These are phyloP conservation scores for Pyrrhosoma nymphula DNA, from an alignment of 2,888 invertebrate species.

Conservation along the genomic window DNA sequence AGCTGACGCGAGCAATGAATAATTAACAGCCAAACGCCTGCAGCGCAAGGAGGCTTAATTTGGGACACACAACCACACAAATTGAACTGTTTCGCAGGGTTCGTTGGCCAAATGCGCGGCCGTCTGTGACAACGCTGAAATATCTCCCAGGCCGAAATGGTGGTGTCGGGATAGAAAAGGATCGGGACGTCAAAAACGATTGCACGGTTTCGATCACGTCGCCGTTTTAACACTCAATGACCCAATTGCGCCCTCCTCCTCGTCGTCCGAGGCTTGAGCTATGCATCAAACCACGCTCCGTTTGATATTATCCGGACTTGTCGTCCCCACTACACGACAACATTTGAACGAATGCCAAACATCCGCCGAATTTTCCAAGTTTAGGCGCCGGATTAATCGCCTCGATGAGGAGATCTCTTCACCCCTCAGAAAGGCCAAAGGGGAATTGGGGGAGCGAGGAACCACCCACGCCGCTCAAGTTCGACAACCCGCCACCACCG, in stretches of 20 bases:
- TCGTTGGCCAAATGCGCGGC: not conserved
- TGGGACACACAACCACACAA: constrained; percentile 4
- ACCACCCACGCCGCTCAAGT: not conserved
- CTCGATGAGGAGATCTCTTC: not conserved
- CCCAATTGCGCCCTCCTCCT: not conserved
- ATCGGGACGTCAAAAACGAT: constrained; percentile 5
- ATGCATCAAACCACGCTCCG: constrained; percentile 7
- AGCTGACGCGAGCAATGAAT: constrained; percentile 10
- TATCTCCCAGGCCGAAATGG: not conserved
- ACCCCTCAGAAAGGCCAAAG: not conserved
- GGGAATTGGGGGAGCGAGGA: not conserved
- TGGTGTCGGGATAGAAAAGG: not conserved
- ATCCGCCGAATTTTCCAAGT: not conserved
- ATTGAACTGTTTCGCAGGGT: not conserved
- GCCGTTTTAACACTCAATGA: not conserved
- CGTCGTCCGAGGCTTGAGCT: not conserved
- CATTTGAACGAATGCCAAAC: constrained; percentile 36
- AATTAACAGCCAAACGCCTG: not conserved
- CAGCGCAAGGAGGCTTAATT: not conserved
- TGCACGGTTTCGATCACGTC: not conserved
- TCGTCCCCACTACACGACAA: not conserved
- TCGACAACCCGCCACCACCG: not conserved
- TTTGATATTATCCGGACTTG: constrained; percentile 1
- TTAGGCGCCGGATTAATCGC: not conserved
- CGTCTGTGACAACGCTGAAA: not conserved